A percentile compares a stretch with the other conserved stretches of the same genome.
These are phyloP conservation scores for Drosophila takahashii DNA, from an alignment of 1,140 invertebrate genomes.

Conservation along the genomic window DNA sequence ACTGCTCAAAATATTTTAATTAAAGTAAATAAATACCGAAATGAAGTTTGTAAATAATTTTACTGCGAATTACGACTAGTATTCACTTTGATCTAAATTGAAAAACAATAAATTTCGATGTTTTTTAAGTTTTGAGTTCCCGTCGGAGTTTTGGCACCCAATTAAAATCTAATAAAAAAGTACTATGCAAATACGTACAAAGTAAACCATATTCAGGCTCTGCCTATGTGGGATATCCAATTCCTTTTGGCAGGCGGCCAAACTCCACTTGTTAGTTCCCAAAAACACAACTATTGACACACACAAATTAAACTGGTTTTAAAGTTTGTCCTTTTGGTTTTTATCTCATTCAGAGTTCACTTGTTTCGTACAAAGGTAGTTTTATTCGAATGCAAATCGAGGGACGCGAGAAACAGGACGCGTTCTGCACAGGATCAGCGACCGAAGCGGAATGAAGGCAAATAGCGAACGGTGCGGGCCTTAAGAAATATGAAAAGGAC, in stretches of 20 bases:
- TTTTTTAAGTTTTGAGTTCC: neutral
- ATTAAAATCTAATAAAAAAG: neutral
- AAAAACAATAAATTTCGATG: too few relatives aligned
- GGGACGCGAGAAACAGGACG: constrained; percentile 47
- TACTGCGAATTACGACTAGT: too few relatives aligned
- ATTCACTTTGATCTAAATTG: too few relatives aligned
- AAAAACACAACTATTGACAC: constrained; percentile 9
- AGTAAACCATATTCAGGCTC: constrained; percentile 84
- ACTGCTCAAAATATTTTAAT: too few relatives aligned
- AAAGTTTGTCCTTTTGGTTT: constrained; percentile 11
- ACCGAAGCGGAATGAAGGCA: constrained; percentile 80
- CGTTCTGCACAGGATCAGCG: constrained; percentile 75
- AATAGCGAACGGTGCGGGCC: constrained; percentile 56
- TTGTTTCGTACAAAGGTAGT: constrained; percentile 40
- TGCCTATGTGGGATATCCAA: constrained; percentile 72
- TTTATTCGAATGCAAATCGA: constrained; percentile 20
- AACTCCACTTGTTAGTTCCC: constrained; percentile 12
- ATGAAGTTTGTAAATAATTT: neutral
- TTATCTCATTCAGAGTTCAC: constrained; percentile 7
- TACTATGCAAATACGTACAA: constrained; percentile 68
- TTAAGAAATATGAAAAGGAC: constrained; percentile 82
- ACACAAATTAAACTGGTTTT: constrained; percentile 23
- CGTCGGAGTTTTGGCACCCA: constrained; percentile 1
- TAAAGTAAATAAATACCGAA: neutral
- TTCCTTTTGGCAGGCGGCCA: constrained; percentile 53